phyloP scores from a whole-genome alignment of 1,140 invertebrate genomes.

The Trachelipus rathkii region DNA sequence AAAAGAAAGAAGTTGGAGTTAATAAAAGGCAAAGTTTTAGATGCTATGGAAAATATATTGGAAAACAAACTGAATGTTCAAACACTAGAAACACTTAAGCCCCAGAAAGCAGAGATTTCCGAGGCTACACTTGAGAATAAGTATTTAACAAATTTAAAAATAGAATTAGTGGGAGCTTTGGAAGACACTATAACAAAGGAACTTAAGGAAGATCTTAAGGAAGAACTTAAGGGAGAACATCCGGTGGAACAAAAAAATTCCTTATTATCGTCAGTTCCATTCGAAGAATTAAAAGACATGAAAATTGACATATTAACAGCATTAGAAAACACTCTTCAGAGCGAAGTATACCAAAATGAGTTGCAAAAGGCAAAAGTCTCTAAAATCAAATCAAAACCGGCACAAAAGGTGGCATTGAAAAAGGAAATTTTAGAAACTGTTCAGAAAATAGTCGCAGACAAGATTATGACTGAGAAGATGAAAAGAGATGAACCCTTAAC shows the following conservation, averaged over 20 bases:
- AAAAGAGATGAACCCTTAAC: too few relatives aligned
- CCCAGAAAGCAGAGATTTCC: background rate
- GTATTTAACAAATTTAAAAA: background rate
- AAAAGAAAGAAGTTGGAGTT: too few relatives aligned
- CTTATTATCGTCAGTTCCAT: too few relatives aligned
- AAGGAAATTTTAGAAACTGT: too few relatives aligned
- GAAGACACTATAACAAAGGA: background rate
- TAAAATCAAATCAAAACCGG: background rate
- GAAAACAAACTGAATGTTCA: background rate
- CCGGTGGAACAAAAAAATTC: too few relatives aligned
- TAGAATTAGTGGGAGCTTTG: background rate
- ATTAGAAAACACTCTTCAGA: background rate
- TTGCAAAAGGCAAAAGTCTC: background rate
- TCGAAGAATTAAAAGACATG: background rate
- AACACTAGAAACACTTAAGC: background rate
- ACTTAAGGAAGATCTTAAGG: background rate
- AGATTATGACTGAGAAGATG: too few relatives aligned
- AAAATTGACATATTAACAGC: background rate
- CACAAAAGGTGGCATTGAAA: too few relatives aligned
- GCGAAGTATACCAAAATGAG: background rate
- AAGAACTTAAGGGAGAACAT: background rate
- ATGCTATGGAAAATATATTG: background rate
- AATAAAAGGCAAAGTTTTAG: background rate
- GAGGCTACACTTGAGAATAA: background rate
- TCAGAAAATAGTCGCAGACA: too few relatives aligned